Percentiles rank a stretch among this genome's conserved stretches.
These are phyloP conservation scores for Drosophila vallismaia DNA, from an alignment of 2,888 invertebrate genomes.

Conservation along the genomic window DNA sequence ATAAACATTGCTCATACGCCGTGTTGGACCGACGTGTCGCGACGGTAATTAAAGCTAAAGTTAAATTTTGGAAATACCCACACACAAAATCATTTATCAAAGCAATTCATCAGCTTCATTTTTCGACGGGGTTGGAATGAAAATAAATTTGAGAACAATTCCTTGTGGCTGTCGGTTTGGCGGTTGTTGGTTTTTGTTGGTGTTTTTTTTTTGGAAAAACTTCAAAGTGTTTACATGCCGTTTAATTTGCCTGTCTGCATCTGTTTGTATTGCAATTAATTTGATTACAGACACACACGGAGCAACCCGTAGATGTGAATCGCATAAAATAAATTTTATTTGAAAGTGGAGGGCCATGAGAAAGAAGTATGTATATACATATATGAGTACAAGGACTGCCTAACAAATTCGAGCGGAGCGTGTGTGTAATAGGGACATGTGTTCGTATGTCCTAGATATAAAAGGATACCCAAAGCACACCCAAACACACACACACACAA, in stretches of 20 bases:
- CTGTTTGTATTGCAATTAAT: conserved; percentile 76
- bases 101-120: conserved; percentile 67
- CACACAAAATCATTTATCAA: conserved; percentile 44
- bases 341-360: conserved; percentile 38
- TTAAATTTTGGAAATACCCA: conserved; percentile 24
- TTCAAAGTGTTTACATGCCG: conserved; percentile 77
- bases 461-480: conserved; percentile 20
- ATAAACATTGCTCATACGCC: conserved; percentile 54
- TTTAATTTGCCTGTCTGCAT: conserved; percentile 75
- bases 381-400: conserved; percentile 4
- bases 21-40: conserved; percentile 13
- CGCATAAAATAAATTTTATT: conserved; percentile 65
- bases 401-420: conserved; percentile 50
- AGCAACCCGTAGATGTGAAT: conserved; percentile 65
- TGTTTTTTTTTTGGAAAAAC: conserved; percentile 24
- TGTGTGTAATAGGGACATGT: conserved; percentile 15
- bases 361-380: conserved; percentile 3
- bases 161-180: conserved; percentile 40
- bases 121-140: conserved; percentile 46
- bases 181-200: not conserved
- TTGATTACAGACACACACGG: conserved; percentile 60
- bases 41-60: conserved; percentile 36
- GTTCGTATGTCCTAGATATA: conserved; percentile 9
- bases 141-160: conserved; percentile 61
- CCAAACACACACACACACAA: not conserved